Evolutionary conservation across 1,140 invertebrate genomes (phyloP).

Genomic region (Eufriesea mexicana): DNA sequence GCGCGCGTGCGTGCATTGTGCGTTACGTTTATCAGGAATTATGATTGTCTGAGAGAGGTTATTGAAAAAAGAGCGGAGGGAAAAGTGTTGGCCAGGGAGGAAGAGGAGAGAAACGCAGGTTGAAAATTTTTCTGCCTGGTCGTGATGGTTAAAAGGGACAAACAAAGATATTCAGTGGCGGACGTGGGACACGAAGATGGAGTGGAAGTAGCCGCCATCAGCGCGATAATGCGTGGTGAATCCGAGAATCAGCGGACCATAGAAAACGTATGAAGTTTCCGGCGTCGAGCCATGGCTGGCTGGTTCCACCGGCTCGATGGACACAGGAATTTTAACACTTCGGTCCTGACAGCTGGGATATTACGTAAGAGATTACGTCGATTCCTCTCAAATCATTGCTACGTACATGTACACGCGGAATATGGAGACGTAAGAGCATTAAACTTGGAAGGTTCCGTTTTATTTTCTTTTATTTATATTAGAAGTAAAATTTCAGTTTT

Average conservation of each 20-base stretch:
- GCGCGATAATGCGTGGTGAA: conserved; percentile 70
- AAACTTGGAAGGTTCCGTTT: background rate
- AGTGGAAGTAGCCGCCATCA: conserved; percentile 73
- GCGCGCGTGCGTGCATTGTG: background rate
- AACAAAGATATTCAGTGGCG: conserved; percentile 38
- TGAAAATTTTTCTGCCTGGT: background rate
- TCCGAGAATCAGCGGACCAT: conserved; percentile 72
- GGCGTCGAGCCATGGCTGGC: conserved; percentile 63
- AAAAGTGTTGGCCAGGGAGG: background rate
- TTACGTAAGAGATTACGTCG: conserved; percentile 62
- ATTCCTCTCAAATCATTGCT: conserved; percentile 55
- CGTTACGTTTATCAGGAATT: background rate
- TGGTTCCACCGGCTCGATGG: conserved; percentile 42
- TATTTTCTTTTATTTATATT: background rate
- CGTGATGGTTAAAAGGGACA: conserved; percentile 45
- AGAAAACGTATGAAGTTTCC: conserved; percentile 78
- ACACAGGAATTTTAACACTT: conserved; percentile 68
- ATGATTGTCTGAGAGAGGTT: background rate
- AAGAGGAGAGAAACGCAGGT: background rate
- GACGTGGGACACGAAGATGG: conserved; percentile 60
- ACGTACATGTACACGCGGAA: background rate
- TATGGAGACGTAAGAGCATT: background rate
- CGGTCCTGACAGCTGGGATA: conserved; percentile 59
- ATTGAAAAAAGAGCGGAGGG: background rate
- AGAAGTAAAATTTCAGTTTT: no score